Evolutionary conservation across 2,113 vertebrate genomes (phyloP).

Genomic region (Percopsis transmontana): DNA sequence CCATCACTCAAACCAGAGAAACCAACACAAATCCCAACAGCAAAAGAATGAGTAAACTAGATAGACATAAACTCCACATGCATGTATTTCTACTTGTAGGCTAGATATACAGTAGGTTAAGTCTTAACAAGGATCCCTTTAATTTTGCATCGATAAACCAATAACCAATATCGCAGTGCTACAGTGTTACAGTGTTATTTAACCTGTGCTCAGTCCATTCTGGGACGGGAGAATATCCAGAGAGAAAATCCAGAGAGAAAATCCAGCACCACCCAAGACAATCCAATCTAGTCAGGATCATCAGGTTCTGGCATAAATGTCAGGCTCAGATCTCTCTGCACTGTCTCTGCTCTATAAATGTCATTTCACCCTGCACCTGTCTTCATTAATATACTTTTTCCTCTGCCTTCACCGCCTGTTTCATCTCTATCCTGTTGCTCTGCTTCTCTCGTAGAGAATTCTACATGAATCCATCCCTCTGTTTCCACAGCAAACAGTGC

Average conservation of each 20-base stretch:
- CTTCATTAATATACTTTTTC: conserved; percentile 68
- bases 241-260: conserved; percentile 41
- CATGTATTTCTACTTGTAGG: no score
- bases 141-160: no score
- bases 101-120: no score
- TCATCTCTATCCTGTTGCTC: conserved; percentile 66
- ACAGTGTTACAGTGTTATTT: conserved; percentile 36
- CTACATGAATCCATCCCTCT: conserved; percentile 62
- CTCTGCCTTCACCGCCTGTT: conserved; percentile 53
- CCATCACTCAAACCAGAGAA: no score
- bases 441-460: conserved; percentile 53
- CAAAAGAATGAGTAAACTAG: no score
- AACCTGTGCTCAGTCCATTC: conserved; percentile 36
- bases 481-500: conserved; percentile 68
- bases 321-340: conserved; percentile 64
- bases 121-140: no score
- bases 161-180: no score
- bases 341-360: conserved; percentile 72
- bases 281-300: conserved; percentile 56
- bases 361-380: conserved; percentile 77
- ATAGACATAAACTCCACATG: no score
- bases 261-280: conserved; percentile 29
- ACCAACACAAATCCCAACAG: no score
- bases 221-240: neutral
- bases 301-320: conserved; percentile 69